phyloP scores from a whole-genome alignment of 2,113 vertebrate species.

The Callorhinus ursinus region DNA sequence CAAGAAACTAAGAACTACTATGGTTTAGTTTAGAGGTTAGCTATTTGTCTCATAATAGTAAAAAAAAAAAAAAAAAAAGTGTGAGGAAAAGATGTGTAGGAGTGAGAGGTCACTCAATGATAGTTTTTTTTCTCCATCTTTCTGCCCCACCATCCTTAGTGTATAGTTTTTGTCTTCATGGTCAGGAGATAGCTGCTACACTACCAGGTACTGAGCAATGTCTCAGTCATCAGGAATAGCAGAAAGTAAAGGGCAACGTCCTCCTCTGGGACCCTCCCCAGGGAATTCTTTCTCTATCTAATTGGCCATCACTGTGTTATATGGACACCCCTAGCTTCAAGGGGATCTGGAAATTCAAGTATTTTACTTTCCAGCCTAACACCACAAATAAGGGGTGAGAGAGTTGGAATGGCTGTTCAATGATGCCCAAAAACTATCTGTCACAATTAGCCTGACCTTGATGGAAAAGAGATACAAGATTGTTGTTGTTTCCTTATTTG shows the following conservation, averaged over 20 bases:
- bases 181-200: neutral
- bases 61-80: neutral
- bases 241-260: neutral
- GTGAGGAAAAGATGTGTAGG: neutral
- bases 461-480: neutral
- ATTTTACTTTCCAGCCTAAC: neutral
- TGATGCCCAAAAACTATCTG: neutral
- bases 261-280: neutral
- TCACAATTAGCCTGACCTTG: neutral
- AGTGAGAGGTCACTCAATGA: neutral
- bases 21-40: neutral
- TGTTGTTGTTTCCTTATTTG: neutral
- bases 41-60: neutral
- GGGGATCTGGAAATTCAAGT: neutral
- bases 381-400: neutral
- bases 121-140: neutral
- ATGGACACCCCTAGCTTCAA: neutral
- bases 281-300: neutral
- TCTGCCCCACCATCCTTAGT: neutral
- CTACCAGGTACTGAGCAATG: neutral
- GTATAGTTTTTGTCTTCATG: neutral
- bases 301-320: neutral
- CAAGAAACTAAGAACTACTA: neutral
- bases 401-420: neutral
- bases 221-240: neutral